Base-by-base conservation (phyloP, 2,113 vertebrate species). In the Albula glossodonta region DNA sequence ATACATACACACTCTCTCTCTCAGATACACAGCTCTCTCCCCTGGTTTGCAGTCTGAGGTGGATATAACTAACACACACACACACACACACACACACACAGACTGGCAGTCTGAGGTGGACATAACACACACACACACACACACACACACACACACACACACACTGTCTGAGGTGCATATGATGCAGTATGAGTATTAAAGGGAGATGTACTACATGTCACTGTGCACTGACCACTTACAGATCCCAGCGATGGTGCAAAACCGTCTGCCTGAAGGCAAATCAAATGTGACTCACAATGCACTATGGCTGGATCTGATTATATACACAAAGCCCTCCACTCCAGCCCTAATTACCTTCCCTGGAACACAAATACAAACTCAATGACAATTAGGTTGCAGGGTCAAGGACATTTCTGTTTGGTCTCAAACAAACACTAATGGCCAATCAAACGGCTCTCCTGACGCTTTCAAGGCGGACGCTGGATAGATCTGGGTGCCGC, bases 211-310 rank as follows among this genome's bases (percentile, higher is more conserved):
- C 79, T 79, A 78, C 83, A 78, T 51, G 66, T 79, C 31, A 48
- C 50, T 57, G 74, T 5, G 49, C n/a, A 53, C n/a, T 80, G 80
- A 80, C 15, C 51, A 17, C 80, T 56, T 56, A 53, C 2, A 74
- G 84, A 85, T 80, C 60, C 22, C 52, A 11, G 17, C 31, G 1
- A 19, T 85, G 70, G 53, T 52, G 12, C 83, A 49, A 70, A 56
- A 25, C 78, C 51, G 60, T 85, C 74, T 85, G 74, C 84, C 70
- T 41, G 84, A 11, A 79, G 77, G 84, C 74, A 85, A 85, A 85
- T 85, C 77, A 80, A 85, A 85, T 85, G 49, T 79, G 84, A 85
- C 52, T 74, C n/a, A 52, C 84, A 50, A 85, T 80, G 50, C 25
- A 79, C 77, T 85, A 41, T 9, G 77, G 17, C 25, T n/a, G 52